These are phyloP conservation scores for Anomalospiza imberbis DNA, from an alignment of 2,797 vertebrate species.

Conservation along the genomic window DNA sequence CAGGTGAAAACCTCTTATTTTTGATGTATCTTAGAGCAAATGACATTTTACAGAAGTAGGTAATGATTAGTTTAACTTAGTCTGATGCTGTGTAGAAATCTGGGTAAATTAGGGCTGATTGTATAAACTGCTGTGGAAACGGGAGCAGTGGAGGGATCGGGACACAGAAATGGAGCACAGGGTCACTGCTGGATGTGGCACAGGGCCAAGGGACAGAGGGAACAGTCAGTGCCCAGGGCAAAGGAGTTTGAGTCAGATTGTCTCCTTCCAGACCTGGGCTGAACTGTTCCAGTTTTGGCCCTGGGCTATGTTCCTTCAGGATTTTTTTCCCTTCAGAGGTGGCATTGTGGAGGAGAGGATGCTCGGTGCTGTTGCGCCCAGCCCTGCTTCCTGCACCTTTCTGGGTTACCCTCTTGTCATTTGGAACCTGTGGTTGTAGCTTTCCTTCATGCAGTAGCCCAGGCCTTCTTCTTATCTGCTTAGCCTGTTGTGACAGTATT, in stretches of 20 bases:
- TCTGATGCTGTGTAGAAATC: not conserved
- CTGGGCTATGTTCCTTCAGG: not conserved
- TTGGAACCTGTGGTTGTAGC: not conserved
- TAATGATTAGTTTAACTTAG: not conserved
- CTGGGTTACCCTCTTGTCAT: fast-evolving
- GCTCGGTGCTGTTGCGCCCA: fast-evolving
- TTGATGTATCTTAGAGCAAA: not conserved
- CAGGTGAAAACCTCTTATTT: not conserved
- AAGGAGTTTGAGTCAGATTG: not conserved
- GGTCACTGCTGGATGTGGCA: not conserved
- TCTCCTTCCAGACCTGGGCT: not conserved
- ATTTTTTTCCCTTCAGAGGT: not conserved
- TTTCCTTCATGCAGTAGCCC: not conserved
- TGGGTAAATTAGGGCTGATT: not conserved
- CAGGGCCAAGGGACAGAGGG: not conserved
- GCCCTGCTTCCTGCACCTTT: not conserved
- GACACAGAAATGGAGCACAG: fast-evolving
- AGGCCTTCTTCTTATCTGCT: not conserved
- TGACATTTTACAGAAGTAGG: not conserved
- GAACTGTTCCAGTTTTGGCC: not conserved
- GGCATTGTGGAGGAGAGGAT: not conserved
- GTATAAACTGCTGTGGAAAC: not conserved
- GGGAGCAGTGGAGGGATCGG: fast-evolving
- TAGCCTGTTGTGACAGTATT: not conserved
- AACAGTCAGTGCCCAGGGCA: fast-evolving